Evolutionary conservation across 1,140 invertebrate genomes (phyloP).

Genomic region (Mycetomoellerius zeteki): DNA sequence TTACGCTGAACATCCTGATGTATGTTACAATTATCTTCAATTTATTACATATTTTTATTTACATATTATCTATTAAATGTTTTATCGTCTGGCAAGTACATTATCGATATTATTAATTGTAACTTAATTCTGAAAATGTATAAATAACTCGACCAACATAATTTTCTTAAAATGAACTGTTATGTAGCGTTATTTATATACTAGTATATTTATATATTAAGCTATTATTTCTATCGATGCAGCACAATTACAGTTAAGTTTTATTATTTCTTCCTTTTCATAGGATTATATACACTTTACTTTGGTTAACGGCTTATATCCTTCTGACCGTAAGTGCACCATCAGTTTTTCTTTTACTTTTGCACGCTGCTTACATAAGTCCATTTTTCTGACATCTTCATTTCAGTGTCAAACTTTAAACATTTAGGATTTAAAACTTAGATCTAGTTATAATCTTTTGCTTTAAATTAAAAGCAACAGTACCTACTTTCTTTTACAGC

Average conservation of each 20-base stretch:
- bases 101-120: neutral
- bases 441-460: neutral
- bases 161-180: neutral
- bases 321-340: slow-evolving; percentile 67
- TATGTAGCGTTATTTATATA: slow-evolving; percentile 3
- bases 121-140: neutral
- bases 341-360: slow-evolving; percentile 55
- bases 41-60: neutral
- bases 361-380: slow-evolving; percentile 34
- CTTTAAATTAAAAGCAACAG: slow-evolving; percentile 47
- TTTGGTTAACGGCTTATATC: slow-evolving; percentile 69
- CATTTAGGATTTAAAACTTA: slow-evolving; percentile 11
- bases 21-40: neutral
- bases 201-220: too few relatives aligned
- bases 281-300: slow-evolving; percentile 75
- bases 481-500: slow-evolving; percentile 76
- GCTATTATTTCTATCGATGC: neutral
- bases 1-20: too few relatives aligned
- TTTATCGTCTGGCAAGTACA: neutral
- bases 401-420: neutral
- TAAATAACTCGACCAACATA: neutral
- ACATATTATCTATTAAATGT: slow-evolving; percentile 13
- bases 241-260: neutral
- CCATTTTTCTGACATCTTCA: neutral
- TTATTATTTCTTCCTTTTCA: slow-evolving; percentile 40